Evolutionary conservation across 2,888 invertebrate species (phyloP).

Genomic region (Caenorhabditis drosophilae): DNA sequence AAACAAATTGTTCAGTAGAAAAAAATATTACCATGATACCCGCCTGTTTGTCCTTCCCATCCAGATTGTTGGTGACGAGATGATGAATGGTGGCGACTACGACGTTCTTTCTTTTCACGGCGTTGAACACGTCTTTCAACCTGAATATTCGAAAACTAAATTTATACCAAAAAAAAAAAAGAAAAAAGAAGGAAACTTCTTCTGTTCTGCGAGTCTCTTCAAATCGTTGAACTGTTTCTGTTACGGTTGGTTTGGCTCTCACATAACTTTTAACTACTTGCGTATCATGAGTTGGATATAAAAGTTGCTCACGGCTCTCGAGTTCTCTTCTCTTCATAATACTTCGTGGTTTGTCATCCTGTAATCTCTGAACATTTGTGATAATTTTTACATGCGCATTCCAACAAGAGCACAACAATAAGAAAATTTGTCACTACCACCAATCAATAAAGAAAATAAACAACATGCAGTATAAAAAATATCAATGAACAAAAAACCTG

Average conservation of each 20-base stretch:
- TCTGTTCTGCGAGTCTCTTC: conserved; percentile 69
- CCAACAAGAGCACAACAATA: background rate
- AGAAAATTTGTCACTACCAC: background rate
- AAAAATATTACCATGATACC: conserved; percentile 32
- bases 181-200: conserved; percentile 43
- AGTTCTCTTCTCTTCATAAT: conserved; percentile 64
- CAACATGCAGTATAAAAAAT: no score
- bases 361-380: conserved; percentile 13
- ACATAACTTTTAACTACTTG: conserved; percentile 44
- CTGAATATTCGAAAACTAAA: conserved; percentile 12
- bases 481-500: conserved; percentile 41
- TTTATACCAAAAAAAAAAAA: background rate
- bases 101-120: conserved; percentile 51
- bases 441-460: conserved; percentile 13
- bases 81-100: conserved; percentile 50
- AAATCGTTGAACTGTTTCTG: conserved; percentile 68
- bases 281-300: conserved; percentile 49
- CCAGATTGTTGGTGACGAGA: conserved; percentile 42
- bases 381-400: background rate
- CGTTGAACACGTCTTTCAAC: conserved; percentile 67
- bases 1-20: background rate
- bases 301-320: conserved; percentile 58
- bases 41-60: conserved; percentile 46
- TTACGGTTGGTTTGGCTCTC: conserved; percentile 55
- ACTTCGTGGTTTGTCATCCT: conserved; percentile 62